Base-by-base conservation (phyloP, 2,113 vertebrate species). In the Fulica atra region DNA sequence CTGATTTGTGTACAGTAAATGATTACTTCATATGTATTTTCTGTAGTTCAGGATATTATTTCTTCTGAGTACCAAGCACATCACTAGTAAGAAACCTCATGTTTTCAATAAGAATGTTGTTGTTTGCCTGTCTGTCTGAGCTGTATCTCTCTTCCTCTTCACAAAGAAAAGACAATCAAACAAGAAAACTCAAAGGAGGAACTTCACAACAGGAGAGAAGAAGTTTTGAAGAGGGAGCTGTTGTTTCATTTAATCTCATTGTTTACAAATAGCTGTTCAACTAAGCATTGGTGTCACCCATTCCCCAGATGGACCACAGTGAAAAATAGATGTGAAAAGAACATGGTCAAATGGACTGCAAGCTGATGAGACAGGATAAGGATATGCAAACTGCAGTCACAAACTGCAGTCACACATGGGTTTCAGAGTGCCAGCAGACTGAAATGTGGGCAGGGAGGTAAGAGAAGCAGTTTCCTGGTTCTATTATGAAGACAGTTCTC, bases 351-450 rank as follows among this genome's bases (percentile, higher is more conserved):
- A 66, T 38, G 26, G 53, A 81, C 36, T 53, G 48, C 24, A 68
- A 40, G 13, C 4, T 29, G 24, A 56, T 38, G 31, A 76, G 14
- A 61, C 10, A 31, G 20, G 33, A 65, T 51, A 8, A 64, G 15
- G 18, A 23, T 33, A 50, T 0, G 0, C 9, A 73, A 48, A 5
- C 5, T 0, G 13, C 2, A 13, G n/a, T 17, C 26, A 61, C 11
- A 35, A 48, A 5, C 5, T 0, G 13, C 2, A 13, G n/a, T 17
- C 26, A 61, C 11, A 35, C 2, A 6, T 3, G 16, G 6, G 12
- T 61, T 79, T 79, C 48, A 25, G 35, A 71, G 36, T 16, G 29
- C 6, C 14, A 28, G 26, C 8, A 72, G n/a, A 71, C 4, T 61
- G 42, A 76, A 83, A 42, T 28, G 15, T 36, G 36, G 40, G 46